Evolutionary conservation across 2,797 vertebrate species (phyloP).

Genomic region (Spea hammondii): DNA sequence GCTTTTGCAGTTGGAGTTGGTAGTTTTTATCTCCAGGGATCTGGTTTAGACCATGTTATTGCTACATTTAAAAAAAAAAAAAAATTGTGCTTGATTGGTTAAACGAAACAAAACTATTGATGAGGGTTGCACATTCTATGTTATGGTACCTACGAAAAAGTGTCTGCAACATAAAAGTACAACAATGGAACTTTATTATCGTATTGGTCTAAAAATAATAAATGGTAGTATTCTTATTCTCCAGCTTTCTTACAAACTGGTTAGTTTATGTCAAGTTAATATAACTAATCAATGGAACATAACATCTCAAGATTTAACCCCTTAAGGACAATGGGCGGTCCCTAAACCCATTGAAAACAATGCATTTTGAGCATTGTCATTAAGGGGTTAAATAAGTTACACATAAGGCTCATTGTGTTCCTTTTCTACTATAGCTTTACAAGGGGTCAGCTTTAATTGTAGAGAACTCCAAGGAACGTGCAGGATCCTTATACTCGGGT

Average conservation of each 20-base stretch:
- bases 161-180: constrained; percentile 42
- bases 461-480: too few relatives aligned
- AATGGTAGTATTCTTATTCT: background rate
- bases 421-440: too few relatives aligned
- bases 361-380: too few relatives aligned
- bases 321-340: too few relatives aligned
- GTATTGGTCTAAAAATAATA: constrained; percentile 36
- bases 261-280: background rate
- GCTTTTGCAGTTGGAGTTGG: too few relatives aligned
- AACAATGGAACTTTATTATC: constrained; percentile 65
- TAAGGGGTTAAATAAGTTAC: too few relatives aligned
- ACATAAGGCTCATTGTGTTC: too few relatives aligned
- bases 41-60: constrained; percentile 67
- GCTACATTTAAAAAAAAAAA: constrained; percentile 78
- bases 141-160: constrained; percentile 57
- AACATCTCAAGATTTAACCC: background rate
- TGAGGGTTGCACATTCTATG: constrained; percentile 78
- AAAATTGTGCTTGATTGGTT: constrained; percentile 79
- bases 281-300: background rate
- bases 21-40: too few relatives aligned
- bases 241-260: background rate
- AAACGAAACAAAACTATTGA: constrained; percentile 83
- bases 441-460: too few relatives aligned
- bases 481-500: too few relatives aligned
- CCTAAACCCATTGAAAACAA: too few relatives aligned